phyloP scores from a whole-genome alignment of 1,140 invertebrate species.

The Bombus haemorrhoidalis region DNA sequence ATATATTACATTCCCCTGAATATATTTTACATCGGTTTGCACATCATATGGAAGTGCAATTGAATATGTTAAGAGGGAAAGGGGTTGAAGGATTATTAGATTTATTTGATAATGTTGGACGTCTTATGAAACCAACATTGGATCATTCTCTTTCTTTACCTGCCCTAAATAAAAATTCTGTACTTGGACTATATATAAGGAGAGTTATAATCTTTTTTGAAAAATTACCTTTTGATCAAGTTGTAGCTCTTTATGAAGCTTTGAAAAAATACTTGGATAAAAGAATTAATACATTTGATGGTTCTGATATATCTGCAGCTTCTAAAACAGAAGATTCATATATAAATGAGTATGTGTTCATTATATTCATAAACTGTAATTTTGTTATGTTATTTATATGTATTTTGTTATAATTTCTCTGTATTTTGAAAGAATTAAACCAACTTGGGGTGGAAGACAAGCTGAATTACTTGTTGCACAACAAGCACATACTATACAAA shows the following conservation, averaged over 20 bases:
- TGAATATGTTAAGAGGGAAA: constrained; percentile 82
- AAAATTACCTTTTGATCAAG: constrained; percentile 91
- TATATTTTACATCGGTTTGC: constrained; percentile 83
- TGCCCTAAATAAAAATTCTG: constrained; percentile 81
- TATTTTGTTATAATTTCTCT: constrained; percentile 25
- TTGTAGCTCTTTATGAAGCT: constrained; percentile 87
- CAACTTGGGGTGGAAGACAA: constrained; percentile 91
- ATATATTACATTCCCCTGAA: constrained; percentile 83
- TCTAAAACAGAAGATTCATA: constrained; percentile 47
- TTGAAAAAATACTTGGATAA: constrained; percentile 83
- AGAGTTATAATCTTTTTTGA: constrained; percentile 91
- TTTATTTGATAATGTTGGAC: constrained; percentile 83
- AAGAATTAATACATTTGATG: constrained; percentile 52
- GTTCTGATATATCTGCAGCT: constrained; percentile 42
- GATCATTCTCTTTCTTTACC: constrained; percentile 72
- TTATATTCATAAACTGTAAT: neutral
- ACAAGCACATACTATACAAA: constrained; percentile 91
- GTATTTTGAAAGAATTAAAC: constrained; percentile 79
- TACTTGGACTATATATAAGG: constrained; percentile 89
- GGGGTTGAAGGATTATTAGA: constrained; percentile 86
- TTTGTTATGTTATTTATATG: constrained; percentile 14
- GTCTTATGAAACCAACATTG: constrained; percentile 79
- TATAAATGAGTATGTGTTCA: constrained; percentile 40
- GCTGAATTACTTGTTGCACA: constrained; percentile 94
- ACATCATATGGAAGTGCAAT: constrained; percentile 82